Evolutionary conservation across 2,113 vertebrate genomes (phyloP), one percentile per base, ranked within the genome.

Genomic region (Pongo pygmaeus): DNA sequence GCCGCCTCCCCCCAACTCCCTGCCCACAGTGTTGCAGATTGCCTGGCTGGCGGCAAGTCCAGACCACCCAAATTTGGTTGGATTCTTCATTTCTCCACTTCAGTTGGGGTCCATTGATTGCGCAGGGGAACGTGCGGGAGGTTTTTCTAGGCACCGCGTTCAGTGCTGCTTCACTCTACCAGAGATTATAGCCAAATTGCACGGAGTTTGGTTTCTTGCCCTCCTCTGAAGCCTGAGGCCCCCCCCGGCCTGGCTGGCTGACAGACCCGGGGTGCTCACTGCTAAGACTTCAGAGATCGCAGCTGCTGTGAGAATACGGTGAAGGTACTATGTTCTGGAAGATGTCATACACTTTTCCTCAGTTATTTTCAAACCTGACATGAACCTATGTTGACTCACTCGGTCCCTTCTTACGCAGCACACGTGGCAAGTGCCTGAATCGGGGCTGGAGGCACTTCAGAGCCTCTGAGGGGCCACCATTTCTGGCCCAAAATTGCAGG

Each of bases 331-430:
- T 75, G 46, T 50, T 79, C 16, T 35, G 48, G 77, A 48, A 35
- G 77, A 35, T 50, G 43, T 84, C 46, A 3, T 64, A 46, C 2
- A 17, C 1, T 0, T 35, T 79, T 81, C 48, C 64, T 61, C 64
- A 40, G 50, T 94, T 81, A 38, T 25, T 90, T 77, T 87, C 77
- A 72, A 61, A 78, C 25, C 50, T 81, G 59, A 88, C 18, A 12
- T 72, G 81, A 93, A 79, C 74, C 48, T 78, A 67, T 30, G 30
- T 50, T 87, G 91, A 89, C 75, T 96, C 6, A 3, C 89, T 96
- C 93, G 96, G 92, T 97, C 93, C 96, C 97, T 98, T 93, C 97
- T 75, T 78, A 70, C 80, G 97, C 91, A 96, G 88, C 96, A 74
- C 85, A 1, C 70, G 30, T 97, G 92, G 77, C 91, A 96, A 86